Conservation (phyloP, 23 tunicate genomes). For the Clavelina lepadiformis region DNA sequence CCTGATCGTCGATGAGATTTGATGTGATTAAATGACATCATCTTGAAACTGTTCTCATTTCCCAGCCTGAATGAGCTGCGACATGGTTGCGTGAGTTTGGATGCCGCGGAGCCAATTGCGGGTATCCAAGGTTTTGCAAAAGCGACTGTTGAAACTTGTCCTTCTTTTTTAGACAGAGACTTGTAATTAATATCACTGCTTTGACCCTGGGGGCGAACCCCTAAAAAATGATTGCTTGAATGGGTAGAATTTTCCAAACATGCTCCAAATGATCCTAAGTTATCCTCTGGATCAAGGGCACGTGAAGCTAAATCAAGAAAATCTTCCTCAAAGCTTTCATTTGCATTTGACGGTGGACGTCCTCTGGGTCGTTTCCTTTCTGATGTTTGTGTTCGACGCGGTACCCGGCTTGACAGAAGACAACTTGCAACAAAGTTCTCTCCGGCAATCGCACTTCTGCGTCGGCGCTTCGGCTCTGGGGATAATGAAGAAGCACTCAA, state of each 20-base stretch:
- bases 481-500: background rate
- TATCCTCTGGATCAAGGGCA: background rate
- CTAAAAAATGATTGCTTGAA: constrained; percentile 70
- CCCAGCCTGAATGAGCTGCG: constrained; percentile 25
- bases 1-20: background rate
- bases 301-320: background rate
- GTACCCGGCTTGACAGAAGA: constrained; percentile 27
- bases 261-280: background rate
- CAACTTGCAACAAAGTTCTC: constrained; percentile 78
- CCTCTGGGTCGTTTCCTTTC: constrained; percentile 13
- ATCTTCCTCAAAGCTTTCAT: no score
- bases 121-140: constrained; percentile 66
- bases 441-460: constrained; percentile 76
- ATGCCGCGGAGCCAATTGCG: background rate
- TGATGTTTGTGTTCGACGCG: constrained; percentile 1
- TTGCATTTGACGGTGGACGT: background rate
- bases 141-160: constrained; percentile 15
- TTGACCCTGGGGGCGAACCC: constrained; percentile 87
- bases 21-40: constrained; percentile 15
- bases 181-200: constrained; percentile 19
- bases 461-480: constrained; percentile 26
- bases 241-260: constrained; percentile 11
- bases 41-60: constrained; percentile 5
- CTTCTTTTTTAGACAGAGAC: constrained; percentile 1
- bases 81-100: background rate